Percentiles rank a stretch among this genome's conserved stretches.
Conservation (phyloP, 2,797 vertebrate species). For the Sciurus vulgaris region DNA sequence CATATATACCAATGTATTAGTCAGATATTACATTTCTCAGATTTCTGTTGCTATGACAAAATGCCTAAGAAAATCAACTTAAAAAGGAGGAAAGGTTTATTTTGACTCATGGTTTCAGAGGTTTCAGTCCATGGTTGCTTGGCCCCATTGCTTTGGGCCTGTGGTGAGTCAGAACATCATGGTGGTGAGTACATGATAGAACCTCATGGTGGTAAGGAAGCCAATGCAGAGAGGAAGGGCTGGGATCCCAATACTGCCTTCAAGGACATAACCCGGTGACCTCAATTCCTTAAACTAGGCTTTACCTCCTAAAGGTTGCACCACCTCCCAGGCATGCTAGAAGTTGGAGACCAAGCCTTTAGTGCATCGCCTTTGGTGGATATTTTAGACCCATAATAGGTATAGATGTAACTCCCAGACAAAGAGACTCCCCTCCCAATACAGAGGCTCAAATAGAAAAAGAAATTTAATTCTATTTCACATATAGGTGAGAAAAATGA, state of each 20-base stretch:
- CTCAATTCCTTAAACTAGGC: background rate
- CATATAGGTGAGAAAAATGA: background rate
- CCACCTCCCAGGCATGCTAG: too few relatives aligned
- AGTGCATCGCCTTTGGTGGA: background rate
- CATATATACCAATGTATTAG: background rate
- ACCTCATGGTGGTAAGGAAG: background rate
- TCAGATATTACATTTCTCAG: too few relatives aligned
- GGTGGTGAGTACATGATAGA: background rate
- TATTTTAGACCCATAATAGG: background rate
- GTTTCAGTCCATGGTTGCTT: too few relatives aligned
- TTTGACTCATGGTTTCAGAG: too few relatives aligned
- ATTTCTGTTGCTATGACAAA: too few relatives aligned
- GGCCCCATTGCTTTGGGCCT: too few relatives aligned
- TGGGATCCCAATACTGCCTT: background rate
- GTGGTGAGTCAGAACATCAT: background rate
- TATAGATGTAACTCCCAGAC: background rate
- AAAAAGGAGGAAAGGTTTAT: too few relatives aligned
- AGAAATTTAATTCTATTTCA: background rate
- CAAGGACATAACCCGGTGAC: background rate
- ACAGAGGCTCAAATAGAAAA: conserved; percentile 19
- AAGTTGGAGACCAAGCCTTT: background rate
- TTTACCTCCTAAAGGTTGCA: background rate
- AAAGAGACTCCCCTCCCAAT: background rate
- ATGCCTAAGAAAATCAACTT: too few relatives aligned
- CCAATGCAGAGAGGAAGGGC: background rate